These are phyloP conservation scores for Leptopilina syphax DNA, from an alignment of 2,888 invertebrate species.

Conservation along the genomic window DNA sequence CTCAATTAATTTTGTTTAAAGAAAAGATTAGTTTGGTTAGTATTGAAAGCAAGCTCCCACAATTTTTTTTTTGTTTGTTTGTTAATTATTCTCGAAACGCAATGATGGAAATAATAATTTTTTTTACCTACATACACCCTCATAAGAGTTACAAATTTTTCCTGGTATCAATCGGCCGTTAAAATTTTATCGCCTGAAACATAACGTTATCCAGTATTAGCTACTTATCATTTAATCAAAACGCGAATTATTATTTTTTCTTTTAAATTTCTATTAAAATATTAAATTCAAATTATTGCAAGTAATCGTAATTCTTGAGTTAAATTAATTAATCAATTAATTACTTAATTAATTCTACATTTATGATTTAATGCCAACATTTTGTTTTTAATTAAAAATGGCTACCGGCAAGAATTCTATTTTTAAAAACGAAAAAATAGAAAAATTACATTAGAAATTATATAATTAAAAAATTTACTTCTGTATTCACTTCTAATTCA, in stretches of 20 bases:
- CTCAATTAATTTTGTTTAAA: background rate
- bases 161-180: slow-evolving; percentile 72
- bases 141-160: slow-evolving; percentile 71
- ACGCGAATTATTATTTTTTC: slow-evolving; percentile 6
- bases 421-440: no score
- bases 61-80: slow-evolving; percentile 34
- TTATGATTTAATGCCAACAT: background rate
- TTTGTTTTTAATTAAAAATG: no score
- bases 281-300: background rate
- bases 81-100: slow-evolving; percentile 25
- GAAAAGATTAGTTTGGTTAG: slow-evolving; percentile 48
- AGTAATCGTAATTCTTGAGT: background rate
- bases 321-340: background rate
- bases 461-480: no score
- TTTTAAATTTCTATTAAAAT: background rate
- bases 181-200: slow-evolving; percentile 74
- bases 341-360: background rate
- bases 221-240: slow-evolving; percentile 41
- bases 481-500: no score
- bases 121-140: slow-evolving; percentile 71
- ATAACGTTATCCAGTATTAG: slow-evolving; percentile 64
- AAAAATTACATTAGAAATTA: no score
- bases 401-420: no score
- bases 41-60: slow-evolving; percentile 47
- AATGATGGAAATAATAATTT: slow-evolving; percentile 55